phyloP scores from a whole-genome alignment of 2,888 invertebrate species.

The Trichopria drosophilae region DNA sequence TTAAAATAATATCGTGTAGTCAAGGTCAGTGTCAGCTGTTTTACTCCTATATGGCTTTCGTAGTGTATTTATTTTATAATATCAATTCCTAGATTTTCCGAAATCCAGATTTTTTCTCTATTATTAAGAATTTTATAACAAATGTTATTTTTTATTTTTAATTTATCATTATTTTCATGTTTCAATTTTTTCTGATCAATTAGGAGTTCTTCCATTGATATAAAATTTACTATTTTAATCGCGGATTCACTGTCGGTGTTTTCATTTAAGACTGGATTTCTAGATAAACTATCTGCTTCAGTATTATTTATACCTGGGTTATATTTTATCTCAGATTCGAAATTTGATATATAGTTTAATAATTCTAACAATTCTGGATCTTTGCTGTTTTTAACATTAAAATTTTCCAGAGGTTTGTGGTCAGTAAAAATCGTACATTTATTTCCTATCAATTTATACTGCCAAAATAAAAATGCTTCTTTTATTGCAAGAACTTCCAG shows the following conservation, averaged over 20 bases:
- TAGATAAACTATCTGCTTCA: conserved; percentile 34
- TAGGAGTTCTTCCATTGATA: conserved; percentile 23
- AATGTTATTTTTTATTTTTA: conserved; percentile 27
- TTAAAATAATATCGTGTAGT: conserved; percentile 24
- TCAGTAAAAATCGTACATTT: conserved; percentile 32
- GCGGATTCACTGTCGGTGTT: conserved; percentile 18
- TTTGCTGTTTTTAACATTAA: conserved; percentile 35
- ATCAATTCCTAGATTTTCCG: too few relatives aligned
- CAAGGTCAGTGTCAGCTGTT: conserved; percentile 28
- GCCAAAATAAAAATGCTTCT: conserved; percentile 36
- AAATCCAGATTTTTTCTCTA: conserved; percentile 33
- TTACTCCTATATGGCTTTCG: conserved; percentile 31
- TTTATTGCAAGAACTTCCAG: conserved; percentile 36
- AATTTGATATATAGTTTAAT: conserved; percentile 38
- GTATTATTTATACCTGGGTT: conserved; percentile 29
- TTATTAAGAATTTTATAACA: conserved; percentile 31
- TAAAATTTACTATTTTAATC: conserved; percentile 27
- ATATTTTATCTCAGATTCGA: conserved; percentile 37
- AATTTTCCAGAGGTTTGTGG: conserved; percentile 35
- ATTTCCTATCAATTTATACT: conserved; percentile 35
- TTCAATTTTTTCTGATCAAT: conserved; percentile 28
- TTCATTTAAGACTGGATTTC: conserved; percentile 29
- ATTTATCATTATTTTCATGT: conserved; percentile 25
- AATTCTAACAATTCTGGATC: conserved; percentile 32
- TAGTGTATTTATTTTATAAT: too few relatives aligned